Evolutionary conservation across 2,113 vertebrate species (phyloP).

Genomic region (Tachysurus fulvidraco): DNA sequence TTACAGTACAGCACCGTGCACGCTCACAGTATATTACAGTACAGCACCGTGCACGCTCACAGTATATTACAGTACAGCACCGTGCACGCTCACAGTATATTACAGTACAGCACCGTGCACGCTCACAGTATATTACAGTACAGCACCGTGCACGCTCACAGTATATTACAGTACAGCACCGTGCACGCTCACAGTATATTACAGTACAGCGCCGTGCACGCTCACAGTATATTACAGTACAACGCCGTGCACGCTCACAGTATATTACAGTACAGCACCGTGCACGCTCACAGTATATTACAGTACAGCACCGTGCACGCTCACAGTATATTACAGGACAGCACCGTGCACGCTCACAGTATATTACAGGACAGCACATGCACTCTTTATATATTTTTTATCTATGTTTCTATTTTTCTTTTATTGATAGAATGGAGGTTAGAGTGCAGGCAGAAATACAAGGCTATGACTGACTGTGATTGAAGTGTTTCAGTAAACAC

Average conservation of each 20-base stretch:
- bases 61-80: background rate
- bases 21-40: background rate
- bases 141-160: background rate
- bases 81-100: background rate
- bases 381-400: background rate
- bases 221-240: background rate
- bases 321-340: background rate
- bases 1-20: background rate
- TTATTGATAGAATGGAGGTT: background rate
- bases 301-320: background rate
- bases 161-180: background rate
- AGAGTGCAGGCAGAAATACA: background rate
- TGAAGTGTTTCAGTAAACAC: background rate
- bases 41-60: background rate
- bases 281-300: background rate
- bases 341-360: background rate
- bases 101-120: background rate
- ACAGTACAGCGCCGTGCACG: background rate
- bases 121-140: background rate
- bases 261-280: background rate
- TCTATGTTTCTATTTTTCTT: background rate
- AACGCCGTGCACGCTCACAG: background rate
- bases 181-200: background rate
- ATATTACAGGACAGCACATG: background rate
- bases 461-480: conserved; percentile 15